phyloP scores from a whole-genome alignment of 1,140 invertebrate genomes.

The Hylyphantes graminicola region DNA sequence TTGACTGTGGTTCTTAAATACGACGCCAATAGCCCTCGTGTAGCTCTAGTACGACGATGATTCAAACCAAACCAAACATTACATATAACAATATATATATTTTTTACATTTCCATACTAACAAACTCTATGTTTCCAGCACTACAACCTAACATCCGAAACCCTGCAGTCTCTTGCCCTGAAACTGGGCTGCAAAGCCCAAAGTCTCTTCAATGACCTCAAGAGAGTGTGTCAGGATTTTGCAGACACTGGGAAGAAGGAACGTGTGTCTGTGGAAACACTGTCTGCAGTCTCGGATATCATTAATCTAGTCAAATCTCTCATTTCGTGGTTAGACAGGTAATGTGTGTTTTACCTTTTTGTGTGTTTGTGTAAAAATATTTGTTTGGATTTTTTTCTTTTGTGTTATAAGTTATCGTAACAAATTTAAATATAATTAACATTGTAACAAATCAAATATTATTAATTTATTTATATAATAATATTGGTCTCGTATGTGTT shows the following conservation, averaged over 20 bases:
- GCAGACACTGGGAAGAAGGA: slow-evolving; percentile 73
- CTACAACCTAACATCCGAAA: slow-evolving; percentile 90
- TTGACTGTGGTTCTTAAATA: too few relatives aligned
- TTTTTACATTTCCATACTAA: background rate
- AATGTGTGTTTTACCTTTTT: slow-evolving; percentile 11
- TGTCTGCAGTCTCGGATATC: slow-evolving; percentile 85
- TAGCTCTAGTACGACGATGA: too few relatives aligned
- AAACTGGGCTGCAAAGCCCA: slow-evolving; percentile 84
- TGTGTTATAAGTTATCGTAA: too few relatives aligned
- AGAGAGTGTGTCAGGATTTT: slow-evolving; percentile 68
- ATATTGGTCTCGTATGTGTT: too few relatives aligned
- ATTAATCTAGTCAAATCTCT: slow-evolving; percentile 86
- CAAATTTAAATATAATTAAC: too few relatives aligned
- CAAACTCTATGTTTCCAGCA: slow-evolving; percentile 74
- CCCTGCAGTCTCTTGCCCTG: slow-evolving; percentile 86
- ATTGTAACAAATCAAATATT: too few relatives aligned
- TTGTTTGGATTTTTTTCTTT: too few relatives aligned
- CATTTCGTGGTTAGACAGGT: slow-evolving; percentile 87
- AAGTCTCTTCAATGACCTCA: slow-evolving; percentile 79
- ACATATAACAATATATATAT: too few relatives aligned
- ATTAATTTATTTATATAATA: too few relatives aligned
- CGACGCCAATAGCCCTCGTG: too few relatives aligned
- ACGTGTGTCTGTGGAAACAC: slow-evolving; percentile 79
- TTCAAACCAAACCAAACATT: too few relatives aligned
- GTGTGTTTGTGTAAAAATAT: too few relatives aligned